phyloP scores from a whole-genome alignment of 2,888 invertebrate species.

The Microctonus brassicae region DNA sequence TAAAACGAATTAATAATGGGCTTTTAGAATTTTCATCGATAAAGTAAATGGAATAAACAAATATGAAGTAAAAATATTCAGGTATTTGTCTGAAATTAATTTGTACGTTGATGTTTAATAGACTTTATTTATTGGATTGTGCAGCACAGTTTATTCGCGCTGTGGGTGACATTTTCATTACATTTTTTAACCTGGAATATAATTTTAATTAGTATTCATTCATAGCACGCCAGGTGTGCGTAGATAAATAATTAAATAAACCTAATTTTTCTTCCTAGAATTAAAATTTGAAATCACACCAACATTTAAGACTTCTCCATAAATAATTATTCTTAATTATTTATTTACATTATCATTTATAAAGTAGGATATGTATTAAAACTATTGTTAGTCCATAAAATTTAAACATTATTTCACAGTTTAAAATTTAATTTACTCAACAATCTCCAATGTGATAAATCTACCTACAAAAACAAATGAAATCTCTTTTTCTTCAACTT shows the following conservation, averaged over 20 bases:
- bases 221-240: too few species aligned
- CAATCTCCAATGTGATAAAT: constrained; percentile 24
- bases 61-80: neutral
- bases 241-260: too few species aligned
- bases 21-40: neutral
- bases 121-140: neutral
- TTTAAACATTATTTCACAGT: constrained; percentile 2
- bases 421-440: constrained; percentile 31
- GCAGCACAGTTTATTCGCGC: neutral
- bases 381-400: too few species aligned
- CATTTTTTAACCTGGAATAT: neutral
- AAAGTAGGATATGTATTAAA: too few species aligned
- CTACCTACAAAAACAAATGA: constrained; percentile 17
- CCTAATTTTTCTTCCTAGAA: too few species aligned
- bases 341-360: too few species aligned
- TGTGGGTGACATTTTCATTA: neutral
- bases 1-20: neutral
- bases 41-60: too few species aligned
- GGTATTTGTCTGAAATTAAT: neutral
- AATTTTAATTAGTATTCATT: neutral
- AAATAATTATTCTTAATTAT: too few species aligned
- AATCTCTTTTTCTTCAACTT: constrained; percentile 3
- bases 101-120: neutral
- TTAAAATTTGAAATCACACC: too few species aligned
- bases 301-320: too few species aligned